phyloP scores from a whole-genome alignment of 2,113 vertebrate species.

The Columba livia region DNA sequence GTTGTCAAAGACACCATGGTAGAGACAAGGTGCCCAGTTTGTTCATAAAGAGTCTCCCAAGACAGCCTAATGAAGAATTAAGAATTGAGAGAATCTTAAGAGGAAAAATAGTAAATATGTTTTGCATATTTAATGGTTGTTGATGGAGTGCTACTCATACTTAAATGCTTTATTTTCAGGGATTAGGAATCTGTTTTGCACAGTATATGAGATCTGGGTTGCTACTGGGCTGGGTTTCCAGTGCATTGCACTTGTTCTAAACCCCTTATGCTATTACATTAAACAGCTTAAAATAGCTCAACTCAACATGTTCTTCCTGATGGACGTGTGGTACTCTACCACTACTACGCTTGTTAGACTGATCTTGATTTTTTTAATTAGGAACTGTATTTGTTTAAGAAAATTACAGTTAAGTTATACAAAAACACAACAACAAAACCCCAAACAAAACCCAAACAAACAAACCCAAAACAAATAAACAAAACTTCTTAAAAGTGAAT shows the following conservation, averaged over 20 bases:
- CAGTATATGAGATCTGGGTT: not conserved
- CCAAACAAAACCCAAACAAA: too few relatives aligned
- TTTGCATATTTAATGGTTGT: not conserved
- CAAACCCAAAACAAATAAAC: too few relatives aligned
- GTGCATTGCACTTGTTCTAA: not conserved
- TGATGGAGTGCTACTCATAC: not conserved
- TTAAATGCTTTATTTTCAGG: not conserved
- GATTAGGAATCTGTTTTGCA: not conserved
- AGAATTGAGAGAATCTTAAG: too few relatives aligned
- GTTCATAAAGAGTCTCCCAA: too few relatives aligned
- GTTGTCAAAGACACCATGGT: too few relatives aligned
- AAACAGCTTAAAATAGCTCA: not conserved
- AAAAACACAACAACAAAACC: too few relatives aligned
- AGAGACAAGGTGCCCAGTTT: too few relatives aligned
- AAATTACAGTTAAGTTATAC: not conserved
- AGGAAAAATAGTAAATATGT: not conserved
- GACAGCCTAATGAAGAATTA: too few relatives aligned
- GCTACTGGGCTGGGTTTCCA: not conserved
- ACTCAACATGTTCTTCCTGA: not conserved
- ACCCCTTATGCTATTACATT: not conserved
- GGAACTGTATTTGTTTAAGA: not conserved
- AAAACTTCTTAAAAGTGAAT: not conserved
- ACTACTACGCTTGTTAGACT: rapidly evolving
- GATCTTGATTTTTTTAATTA: not conserved
- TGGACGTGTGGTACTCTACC: not conserved